Conservation (phyloP, 2,113 vertebrate species). For the Mionectes macconnelli region DNA sequence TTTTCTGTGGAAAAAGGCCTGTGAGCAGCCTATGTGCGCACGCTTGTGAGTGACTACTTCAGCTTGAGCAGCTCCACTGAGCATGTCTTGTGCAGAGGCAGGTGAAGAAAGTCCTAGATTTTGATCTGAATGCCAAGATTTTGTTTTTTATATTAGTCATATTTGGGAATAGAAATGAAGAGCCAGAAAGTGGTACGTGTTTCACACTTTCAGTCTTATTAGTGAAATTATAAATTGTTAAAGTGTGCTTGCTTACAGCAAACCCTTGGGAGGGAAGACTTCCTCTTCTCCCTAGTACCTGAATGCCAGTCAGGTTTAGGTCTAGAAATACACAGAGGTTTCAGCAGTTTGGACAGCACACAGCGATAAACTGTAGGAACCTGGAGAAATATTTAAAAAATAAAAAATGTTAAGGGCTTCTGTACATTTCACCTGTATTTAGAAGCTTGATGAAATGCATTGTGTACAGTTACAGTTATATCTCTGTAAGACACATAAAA, state of each 20-base stretch:
- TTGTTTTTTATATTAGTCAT: neutral
- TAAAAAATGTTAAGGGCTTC: neutral
- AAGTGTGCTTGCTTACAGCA: neutral
- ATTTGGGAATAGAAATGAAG: neutral
- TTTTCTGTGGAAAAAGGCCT: neutral
- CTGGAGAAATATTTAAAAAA: neutral
- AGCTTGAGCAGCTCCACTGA: neutral
- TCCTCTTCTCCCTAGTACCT: neutral
- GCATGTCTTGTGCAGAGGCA: neutral
- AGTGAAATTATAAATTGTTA: neutral
- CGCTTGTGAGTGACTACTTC: rapidly evolving
- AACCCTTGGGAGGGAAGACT: neutral
- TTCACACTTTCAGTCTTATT: neutral
- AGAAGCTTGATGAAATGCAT: neutral
- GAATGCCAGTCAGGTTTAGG: neutral
- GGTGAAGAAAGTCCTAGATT: neutral
- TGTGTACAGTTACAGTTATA: neutral
- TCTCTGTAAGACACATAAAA: neutral
- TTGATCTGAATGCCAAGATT: neutral
- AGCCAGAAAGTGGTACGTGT: neutral
- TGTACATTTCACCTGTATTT: neutral
- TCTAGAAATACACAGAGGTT: neutral
- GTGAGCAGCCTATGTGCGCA: neutral
- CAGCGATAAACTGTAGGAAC: neutral
- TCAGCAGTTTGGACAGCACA: neutral